Evolutionary conservation across 1,140 invertebrate species (phyloP).

Genomic region (Mylabris phalerata): DNA sequence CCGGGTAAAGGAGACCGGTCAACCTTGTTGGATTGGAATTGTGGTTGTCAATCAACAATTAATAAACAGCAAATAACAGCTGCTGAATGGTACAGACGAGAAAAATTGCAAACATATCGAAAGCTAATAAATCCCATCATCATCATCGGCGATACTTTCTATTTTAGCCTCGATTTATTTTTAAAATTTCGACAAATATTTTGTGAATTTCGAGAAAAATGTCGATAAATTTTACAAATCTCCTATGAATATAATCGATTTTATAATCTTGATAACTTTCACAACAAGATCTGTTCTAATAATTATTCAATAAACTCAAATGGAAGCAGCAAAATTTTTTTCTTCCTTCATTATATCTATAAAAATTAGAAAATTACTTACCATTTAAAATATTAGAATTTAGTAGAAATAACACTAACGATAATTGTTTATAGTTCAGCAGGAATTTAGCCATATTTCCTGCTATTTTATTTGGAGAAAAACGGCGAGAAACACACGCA

Average conservation of each 20-base stretch:
- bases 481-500: slow-evolving; percentile 3
- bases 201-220: slow-evolving; percentile 3
- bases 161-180: slow-evolving; percentile 14
- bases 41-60: too few relatives aligned
- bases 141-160: slow-evolving; percentile 8
- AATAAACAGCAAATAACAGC: background rate
- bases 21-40: slow-evolving; percentile 5
- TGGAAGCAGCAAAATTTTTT: background rate
- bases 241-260: background rate
- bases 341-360: background rate
- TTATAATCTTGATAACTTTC: background rate
- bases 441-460: slow-evolving; percentile 17
- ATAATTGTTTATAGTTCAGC: slow-evolving; percentile 6
- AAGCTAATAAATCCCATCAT: slow-evolving; percentile 6
- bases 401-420: slow-evolving; percentile 10
- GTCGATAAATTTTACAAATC: background rate
- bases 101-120: slow-evolving; percentile 9
- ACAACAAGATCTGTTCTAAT: background rate
- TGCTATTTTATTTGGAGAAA: background rate
- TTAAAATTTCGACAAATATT: slow-evolving; percentile 8
- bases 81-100: background rate
- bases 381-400: background rate
- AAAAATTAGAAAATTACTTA: slow-evolving; percentile 1
- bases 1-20: slow-evolving; percentile 3
- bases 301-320: background rate